Evolutionary conservation across 2,888 invertebrate species (phyloP).

Genomic region (Ectemnius cavifrons): DNA sequence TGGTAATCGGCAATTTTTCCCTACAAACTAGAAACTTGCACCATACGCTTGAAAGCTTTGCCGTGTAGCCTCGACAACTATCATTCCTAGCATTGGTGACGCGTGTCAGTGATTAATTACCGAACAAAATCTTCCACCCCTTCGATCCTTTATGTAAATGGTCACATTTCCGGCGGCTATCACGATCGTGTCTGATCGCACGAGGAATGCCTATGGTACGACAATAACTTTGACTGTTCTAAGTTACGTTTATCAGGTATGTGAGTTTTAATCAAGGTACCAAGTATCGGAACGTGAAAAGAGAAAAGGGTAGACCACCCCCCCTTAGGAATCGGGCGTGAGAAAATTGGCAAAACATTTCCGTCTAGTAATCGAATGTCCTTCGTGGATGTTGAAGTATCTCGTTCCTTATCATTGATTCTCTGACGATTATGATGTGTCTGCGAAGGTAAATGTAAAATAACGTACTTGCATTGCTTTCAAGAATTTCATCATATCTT

Average conservation of each 20-base stretch:
- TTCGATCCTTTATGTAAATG: constrained; percentile 6
- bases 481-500: constrained; percentile 25
- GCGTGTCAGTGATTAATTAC: too few species aligned
- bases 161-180: too few species aligned
- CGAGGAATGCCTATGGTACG: not conserved
- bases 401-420: constrained; percentile 28
- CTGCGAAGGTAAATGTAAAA: constrained; percentile 40
- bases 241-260: constrained; percentile 16
- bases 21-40: constrained; percentile 10
- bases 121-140: not conserved
- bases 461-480: constrained; percentile 36
- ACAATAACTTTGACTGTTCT: constrained; percentile 3
- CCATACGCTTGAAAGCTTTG: constrained; percentile 39
- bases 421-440: constrained; percentile 27
- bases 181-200: not conserved
- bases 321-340: constrained; percentile 23
- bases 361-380: constrained; percentile 31
- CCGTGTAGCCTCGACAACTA: not conserved
- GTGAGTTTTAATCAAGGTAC: constrained; percentile 17
- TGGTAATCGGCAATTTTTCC: constrained; percentile 44
- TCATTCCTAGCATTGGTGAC: constrained; percentile 11
- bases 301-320: constrained; percentile 20
- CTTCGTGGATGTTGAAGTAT: constrained; percentile 26
- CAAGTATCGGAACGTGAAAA: constrained; percentile 25
- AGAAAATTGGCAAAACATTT: constrained; percentile 32